These are phyloP conservation scores for Rhadinocentrus ornatus DNA, from an alignment of 2,797 vertebrate genomes.

Conservation along the genomic window DNA sequence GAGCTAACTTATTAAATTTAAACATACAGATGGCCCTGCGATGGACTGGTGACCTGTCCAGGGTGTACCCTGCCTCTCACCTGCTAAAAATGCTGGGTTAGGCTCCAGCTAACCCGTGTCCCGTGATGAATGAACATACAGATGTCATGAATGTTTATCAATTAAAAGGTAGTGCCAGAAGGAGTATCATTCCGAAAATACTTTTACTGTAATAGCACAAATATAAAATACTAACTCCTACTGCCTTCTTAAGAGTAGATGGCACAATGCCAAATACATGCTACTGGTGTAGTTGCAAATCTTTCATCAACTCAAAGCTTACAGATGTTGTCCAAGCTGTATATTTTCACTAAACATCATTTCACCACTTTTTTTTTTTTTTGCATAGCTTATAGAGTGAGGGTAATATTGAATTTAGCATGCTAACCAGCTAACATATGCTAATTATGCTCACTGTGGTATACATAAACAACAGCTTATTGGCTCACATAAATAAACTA, in stretches of 20 bases:
- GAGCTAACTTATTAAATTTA: neutral
- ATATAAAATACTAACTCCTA: neutral
- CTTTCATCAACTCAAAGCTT: neutral
- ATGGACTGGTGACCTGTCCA: too few species aligned
- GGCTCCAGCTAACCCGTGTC: too few species aligned
- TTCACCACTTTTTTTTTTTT: neutral
- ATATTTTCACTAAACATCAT: neutral
- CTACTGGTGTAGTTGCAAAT: neutral
- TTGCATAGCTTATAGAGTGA: neutral
- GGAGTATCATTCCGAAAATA: neutral
- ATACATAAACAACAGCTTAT: neutral
- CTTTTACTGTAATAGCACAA: neutral
- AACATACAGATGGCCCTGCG: neutral
- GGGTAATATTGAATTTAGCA: neutral
- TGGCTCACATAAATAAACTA: neutral
- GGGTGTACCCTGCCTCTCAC: too few species aligned
- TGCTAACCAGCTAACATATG: neutral
- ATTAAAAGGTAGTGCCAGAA: neutral
- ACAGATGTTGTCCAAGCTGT: neutral
- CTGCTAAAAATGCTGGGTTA: too few species aligned
- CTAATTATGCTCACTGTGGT: neutral
- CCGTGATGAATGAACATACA: too few species aligned
- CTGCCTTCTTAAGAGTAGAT: too few species aligned
- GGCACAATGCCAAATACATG: too few species aligned
- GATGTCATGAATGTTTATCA: neutral